A percentile compares a stretch with the other conserved stretches of the same genome.
phyloP scores from a whole-genome alignment of 2,797 vertebrate species.

The Bucorvus abyssinicus region DNA sequence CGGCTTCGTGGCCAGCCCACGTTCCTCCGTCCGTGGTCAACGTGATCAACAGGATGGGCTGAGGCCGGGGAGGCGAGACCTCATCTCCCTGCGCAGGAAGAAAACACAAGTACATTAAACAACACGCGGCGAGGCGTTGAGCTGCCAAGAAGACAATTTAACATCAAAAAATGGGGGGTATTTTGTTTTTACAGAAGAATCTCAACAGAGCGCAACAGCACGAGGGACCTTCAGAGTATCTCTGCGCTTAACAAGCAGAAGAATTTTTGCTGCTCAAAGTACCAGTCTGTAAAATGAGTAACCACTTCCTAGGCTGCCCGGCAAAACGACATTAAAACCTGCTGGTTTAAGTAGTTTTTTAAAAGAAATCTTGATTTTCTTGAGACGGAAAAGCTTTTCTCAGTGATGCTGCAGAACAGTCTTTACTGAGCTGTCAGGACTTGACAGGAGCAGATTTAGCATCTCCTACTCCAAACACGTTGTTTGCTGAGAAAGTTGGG shows the following conservation, averaged over 20 bases:
- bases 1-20: slow-evolving; percentile 33
- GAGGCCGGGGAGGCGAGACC: slow-evolving; percentile 61
- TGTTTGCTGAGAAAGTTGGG: slow-evolving; percentile 54
- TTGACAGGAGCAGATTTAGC: slow-evolving; percentile 72
- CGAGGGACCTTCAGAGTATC: not conserved
- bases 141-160: not conserved
- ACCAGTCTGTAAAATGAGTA: not conserved
- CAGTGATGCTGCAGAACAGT: slow-evolving; percentile 50
- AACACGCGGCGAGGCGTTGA: not conserved
- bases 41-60: slow-evolving; percentile 49
- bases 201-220: not conserved
- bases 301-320: not conserved
- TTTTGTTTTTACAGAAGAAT: slow-evolving; percentile 15
- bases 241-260: not conserved
- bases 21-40: slow-evolving; percentile 56
- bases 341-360: slow-evolving; percentile 20
- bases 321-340: slow-evolving; percentile 51
- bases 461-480: slow-evolving; percentile 55
- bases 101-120: slow-evolving; percentile 38
- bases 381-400: slow-evolving; percentile 69
- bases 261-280: not conserved
- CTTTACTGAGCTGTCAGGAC: slow-evolving; percentile 70
- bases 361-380: slow-evolving; percentile 55
- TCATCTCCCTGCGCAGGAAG: slow-evolving; percentile 60
- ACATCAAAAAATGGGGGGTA: not conserved